These are phyloP conservation scores for Euzophera pinguis DNA, from an alignment of 2,888 invertebrate species.

Conservation along the genomic window DNA sequence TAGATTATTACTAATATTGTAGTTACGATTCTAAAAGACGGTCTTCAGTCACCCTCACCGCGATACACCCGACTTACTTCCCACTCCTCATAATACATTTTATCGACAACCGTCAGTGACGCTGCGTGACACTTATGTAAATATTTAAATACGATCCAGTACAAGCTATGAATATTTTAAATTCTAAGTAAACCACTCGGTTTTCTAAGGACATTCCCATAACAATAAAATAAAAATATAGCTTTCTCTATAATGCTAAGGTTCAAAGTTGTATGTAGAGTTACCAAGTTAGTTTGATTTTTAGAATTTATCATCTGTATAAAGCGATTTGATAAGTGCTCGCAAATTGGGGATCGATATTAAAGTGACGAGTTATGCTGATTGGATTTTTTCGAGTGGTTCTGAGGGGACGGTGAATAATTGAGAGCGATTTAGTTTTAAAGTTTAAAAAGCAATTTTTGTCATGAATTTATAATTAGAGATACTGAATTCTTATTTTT, in stretches of 20 bases:
- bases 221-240: conserved; percentile 53
- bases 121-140: conserved; percentile 80
- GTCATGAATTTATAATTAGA: conserved; percentile 4
- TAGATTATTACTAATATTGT: no score
- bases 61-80: conserved; percentile 43
- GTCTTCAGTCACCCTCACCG: not conserved
- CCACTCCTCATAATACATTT: conserved; percentile 70
- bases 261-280: conserved; percentile 42
- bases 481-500: not conserved
- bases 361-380: conserved; percentile 78
- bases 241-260: conserved; percentile 46
- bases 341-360: conserved; percentile 75
- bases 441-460: conserved; percentile 34
- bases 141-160: conserved; percentile 81
- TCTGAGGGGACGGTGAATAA: conserved; percentile 69
- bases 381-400: conserved; percentile 77
- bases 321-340: conserved; percentile 75
- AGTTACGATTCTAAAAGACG: not conserved
- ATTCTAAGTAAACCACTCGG: conserved; percentile 75
- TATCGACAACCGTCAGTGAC: conserved; percentile 76
- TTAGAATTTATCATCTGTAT: conserved; percentile 63
- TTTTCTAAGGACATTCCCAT: conserved; percentile 58
- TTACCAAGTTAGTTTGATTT: conserved; percentile 39
- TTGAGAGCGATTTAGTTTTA: conserved; percentile 66
- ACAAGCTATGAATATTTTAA: conserved; percentile 82